These are phyloP conservation scores for Mongoloraphidia duomilia DNA, from an alignment of 2,888 invertebrate genomes.

Conservation along the genomic window DNA sequence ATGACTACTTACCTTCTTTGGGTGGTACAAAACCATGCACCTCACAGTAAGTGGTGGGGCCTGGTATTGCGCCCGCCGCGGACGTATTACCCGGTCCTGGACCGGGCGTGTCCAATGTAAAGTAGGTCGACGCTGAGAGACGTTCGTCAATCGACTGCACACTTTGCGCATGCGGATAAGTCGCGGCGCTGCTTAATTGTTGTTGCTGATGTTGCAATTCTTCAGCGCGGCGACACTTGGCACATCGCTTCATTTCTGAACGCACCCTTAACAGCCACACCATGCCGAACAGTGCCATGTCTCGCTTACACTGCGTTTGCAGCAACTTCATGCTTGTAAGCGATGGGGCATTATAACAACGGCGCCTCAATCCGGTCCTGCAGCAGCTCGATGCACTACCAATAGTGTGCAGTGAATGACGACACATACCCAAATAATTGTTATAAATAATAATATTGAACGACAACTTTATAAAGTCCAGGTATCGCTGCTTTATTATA, in stretches of 20 bases:
- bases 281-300: slow-evolving; percentile 77
- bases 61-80: slow-evolving; percentile 13
- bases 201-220: slow-evolving; percentile 3
- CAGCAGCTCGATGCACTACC: too few relatives aligned
- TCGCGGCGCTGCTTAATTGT: neutral
- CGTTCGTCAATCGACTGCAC: slow-evolving; percentile 10
- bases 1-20: slow-evolving; percentile 34
- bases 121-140: slow-evolving; percentile 31
- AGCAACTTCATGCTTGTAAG: too few relatives aligned
- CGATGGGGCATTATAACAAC: too few relatives aligned
- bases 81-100: slow-evolving; percentile 22
- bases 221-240: slow-evolving; percentile 45
- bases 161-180: neutral
- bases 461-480: too few relatives aligned
- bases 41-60: slow-evolving; percentile 39
- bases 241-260: slow-evolving; percentile 62
- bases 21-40: slow-evolving; percentile 41
- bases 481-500: too few relatives aligned
- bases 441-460: too few relatives aligned
- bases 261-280: slow-evolving; percentile 72
- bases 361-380: too few relatives aligned
- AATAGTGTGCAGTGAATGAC: too few relatives aligned
- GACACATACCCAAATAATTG: too few relatives aligned
- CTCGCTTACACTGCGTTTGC: neutral
- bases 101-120: slow-evolving; percentile 35